A percentile compares a stretch with the other conserved stretches of the same genome.
phyloP scores from a whole-genome alignment of 2,797 vertebrate genomes.

The Danio albolineatus region DNA sequence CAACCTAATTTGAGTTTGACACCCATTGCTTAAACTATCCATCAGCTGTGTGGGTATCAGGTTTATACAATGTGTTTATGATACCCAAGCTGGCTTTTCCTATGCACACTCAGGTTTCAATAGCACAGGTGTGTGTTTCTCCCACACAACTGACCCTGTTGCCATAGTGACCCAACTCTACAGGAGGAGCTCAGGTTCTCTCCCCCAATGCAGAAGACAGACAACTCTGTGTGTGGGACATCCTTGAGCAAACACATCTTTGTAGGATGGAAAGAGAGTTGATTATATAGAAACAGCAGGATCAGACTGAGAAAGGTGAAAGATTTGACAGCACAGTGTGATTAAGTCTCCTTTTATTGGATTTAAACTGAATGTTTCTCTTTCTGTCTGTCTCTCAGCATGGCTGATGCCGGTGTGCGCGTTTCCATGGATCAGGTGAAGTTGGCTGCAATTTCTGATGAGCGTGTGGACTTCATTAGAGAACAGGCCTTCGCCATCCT shows the following conservation, averaged over 20 bases:
- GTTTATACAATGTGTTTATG: conserved; percentile 4
- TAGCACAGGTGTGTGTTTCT: conserved; percentile 43
- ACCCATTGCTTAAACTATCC: neutral
- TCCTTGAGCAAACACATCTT: neutral
- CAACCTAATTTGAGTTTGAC: no score
- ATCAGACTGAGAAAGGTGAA: conserved; percentile 3
- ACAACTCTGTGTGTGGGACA: neutral
- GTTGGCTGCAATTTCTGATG: conserved; percentile 75
- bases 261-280: neutral
- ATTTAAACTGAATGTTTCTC: neutral
- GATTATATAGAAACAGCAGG: conserved; percentile 2
- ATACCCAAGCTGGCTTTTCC: conserved; percentile 9
- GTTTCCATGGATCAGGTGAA: conserved; percentile 76
- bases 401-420: conserved; percentile 76
- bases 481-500: conserved; percentile 81
- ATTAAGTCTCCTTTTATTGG: neutral
- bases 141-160: conserved; percentile 47
- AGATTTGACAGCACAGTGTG: neutral
- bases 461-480: conserved; percentile 82
- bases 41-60: neutral
- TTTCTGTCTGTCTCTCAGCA: conserved; percentile 43
- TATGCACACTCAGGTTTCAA: conserved; percentile 51
- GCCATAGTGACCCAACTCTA: conserved; percentile 41
- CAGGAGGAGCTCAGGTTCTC: conserved; percentile 51
- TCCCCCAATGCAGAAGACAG: neutral